phyloP scores from a whole-genome alignment of 2,888 invertebrate genomes.

The Apeira syringaria region DNA sequence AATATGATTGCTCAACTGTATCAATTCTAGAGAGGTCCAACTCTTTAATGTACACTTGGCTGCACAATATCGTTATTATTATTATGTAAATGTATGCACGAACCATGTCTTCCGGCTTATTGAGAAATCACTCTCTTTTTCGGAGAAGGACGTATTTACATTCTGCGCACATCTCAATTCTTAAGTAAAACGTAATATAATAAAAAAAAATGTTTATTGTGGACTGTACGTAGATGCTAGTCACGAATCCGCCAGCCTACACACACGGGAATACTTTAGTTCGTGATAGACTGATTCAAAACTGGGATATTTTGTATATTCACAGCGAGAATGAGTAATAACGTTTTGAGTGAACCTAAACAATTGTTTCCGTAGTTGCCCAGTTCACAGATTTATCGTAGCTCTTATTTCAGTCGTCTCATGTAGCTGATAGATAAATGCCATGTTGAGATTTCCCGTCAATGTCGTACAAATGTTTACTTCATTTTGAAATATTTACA shows the following conservation, averaged over 20 bases:
- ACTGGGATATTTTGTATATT: slow-evolving; percentile 1
- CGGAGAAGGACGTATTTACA: slow-evolving; percentile 22
- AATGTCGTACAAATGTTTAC: slow-evolving; percentile 52
- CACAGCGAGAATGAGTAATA: slow-evolving; percentile 21
- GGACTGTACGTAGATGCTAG: slow-evolving; percentile 2
- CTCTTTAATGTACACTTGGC: slow-evolving; percentile 14
- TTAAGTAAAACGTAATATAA: slow-evolving; percentile 30
- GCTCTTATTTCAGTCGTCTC: too few relatives aligned
- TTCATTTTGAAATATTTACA: slow-evolving; percentile 41
- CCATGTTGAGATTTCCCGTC: slow-evolving; percentile 15
- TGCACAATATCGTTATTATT: slow-evolving; percentile 25
- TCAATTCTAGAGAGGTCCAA: slow-evolving; percentile 7
- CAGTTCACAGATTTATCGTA: too few relatives aligned
- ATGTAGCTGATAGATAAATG: neutral
- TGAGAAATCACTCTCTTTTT: slow-evolving; percentile 28
- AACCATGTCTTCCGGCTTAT: slow-evolving; percentile 29
- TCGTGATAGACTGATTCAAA: slow-evolving; percentile 2
- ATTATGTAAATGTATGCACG: slow-evolving; percentile 30
- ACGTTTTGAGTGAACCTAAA: slow-evolving; percentile 24
- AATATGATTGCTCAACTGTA: slow-evolving; percentile 13
- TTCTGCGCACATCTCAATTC: slow-evolving; percentile 28
- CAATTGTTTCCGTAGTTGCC: slow-evolving; percentile 26
- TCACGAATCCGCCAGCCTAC: slow-evolving; percentile 12
- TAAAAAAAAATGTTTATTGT: slow-evolving; percentile 22
- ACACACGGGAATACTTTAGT: slow-evolving; percentile 12